Evolutionary conservation across 1,140 invertebrate genomes (phyloP), one percentile per base, ranked within the genome.

Genomic region (Mya arenaria): DNA sequence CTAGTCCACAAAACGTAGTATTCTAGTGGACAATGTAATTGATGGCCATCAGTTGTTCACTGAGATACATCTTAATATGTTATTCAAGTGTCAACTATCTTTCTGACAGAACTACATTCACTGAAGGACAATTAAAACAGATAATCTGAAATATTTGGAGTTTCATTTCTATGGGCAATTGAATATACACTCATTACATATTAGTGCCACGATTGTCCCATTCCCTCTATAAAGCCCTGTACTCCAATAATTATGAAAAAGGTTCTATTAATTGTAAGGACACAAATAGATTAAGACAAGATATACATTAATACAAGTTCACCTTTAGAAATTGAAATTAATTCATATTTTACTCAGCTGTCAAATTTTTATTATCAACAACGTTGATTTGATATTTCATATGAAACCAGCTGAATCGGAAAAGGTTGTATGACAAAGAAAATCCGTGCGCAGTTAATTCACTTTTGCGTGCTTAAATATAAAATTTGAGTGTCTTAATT

Each of bases 321-420:
- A 78, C 75, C 75, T 65, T 66, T 78, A 55, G 39, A 66, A 78
- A 68, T 78, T 75, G 72, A 66, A 78, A 48, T 78, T 78, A 52
- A 78, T 66, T 66, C 63, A 17, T 34, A 48, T 78, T 56, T 68
- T 56, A 36, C 62, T 65, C 63, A 55, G 65, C 65, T 78, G 75
- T 78, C 75, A 78, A 39, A 28, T 32, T 56, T 68, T 68, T 1
- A 78, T 78, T 48, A 78, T 75, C 72, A 44, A 58, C 44, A n/a
- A 56, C 28, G 37, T 19, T 4, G n/a, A 34, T 69, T 28, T 15
- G 4, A 15, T 72, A 55, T 72, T 30, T 41, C 65, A 36, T 39
- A 68, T 68, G n/a, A n/a, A n/a, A n/a, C n/a, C n/a, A n/a, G n/a
- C n/a, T n/a, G n/a, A n/a, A n/a, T n/a, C n/a, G n/a, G n/a, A n/a